Base-by-base conservation (phyloP, 2,113 vertebrate species). In the Tenebrosternarchus preto region DNA sequence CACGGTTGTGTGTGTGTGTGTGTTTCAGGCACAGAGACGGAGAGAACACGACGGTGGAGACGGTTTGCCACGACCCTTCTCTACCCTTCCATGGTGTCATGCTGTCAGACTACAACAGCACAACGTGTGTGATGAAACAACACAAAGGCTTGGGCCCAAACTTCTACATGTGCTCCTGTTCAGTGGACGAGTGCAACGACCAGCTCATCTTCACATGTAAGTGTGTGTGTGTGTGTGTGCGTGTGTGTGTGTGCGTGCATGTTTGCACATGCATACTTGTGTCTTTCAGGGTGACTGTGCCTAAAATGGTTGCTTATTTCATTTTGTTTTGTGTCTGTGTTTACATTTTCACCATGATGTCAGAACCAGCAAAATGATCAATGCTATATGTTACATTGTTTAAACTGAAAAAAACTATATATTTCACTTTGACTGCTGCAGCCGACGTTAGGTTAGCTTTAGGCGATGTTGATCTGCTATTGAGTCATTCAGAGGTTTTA, bases 161-260 rank as follows among this genome's bases (percentile, higher is more conserved):
- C 3, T 33, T 53, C 27, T 80, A 66, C 46, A 27, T 80, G 27
- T 80, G 78, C 24, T 80, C 70, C 39, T 80, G 78, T 19, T 16
- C 4, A 4, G 0, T 0, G 0, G 78, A 73, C 0, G 70, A 73
- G 29, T 80, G 78, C 2, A 80, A 80, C 5, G 56, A 19, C 0
- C 4, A 15, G 0, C 75, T 84, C 15, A 7, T 75, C 25, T 84
- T 84, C 25, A 15, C 39, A 29, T 19, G 63, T 80, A 68, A 86
- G 95, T 95, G 87, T 82, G 93, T 89, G 31, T 55, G 75, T 80
- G 1, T 50, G 69, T 57, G 46, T 15, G 1, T 5, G 24, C 3
- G 46, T 53, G 70, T 85, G 86, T 85, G 95, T 95, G 87, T 82
- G 93, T 90, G 31, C 12, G 43, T 15, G 43, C 15, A 50, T 50